Evolutionary conservation across 1,140 invertebrate genomes (phyloP).

Genomic region (Aethina tumida): DNA sequence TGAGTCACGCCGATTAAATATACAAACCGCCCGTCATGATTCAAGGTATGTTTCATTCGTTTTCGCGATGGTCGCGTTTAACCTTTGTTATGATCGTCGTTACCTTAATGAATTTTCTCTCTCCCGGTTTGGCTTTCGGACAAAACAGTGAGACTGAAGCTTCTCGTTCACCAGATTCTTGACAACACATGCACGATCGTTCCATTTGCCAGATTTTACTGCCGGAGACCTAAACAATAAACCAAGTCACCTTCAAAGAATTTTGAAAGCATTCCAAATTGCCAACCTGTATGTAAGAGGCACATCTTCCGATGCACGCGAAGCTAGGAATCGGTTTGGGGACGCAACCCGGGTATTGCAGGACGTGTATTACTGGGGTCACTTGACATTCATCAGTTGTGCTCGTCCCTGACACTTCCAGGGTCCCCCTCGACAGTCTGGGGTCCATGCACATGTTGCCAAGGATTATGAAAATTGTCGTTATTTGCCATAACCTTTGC

Average conservation of each 20-base stretch:
- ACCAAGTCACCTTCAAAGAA: constrained; percentile 2
- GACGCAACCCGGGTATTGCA: constrained; percentile 85
- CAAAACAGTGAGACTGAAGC: constrained; percentile 80
- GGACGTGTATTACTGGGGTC: constrained; percentile 82
- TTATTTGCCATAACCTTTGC: constrained; percentile 16
- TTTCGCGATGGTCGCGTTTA: too few species aligned
- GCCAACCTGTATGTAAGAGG: constrained; percentile 79
- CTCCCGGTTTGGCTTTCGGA: constrained; percentile 76
- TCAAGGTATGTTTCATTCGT: too few species aligned
- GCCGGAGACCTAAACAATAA: constrained; percentile 66
- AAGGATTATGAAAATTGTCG: constrained; percentile 22
- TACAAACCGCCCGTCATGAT: too few species aligned
- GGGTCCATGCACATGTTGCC: constrained; percentile 31
- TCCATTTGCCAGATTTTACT: constrained; percentile 96
- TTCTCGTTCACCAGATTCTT: constrained; percentile 86
- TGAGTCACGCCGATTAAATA: too few species aligned
- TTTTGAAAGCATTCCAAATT: constrained; percentile 2
- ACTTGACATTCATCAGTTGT: constrained; percentile 77
- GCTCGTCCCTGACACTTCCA: constrained; percentile 32
- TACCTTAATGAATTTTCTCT: constrained; percentile 78
- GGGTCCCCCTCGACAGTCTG: constrained; percentile 18
- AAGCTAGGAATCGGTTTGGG: constrained; percentile 90
- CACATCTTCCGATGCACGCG: constrained; percentile 82
- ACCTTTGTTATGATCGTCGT: background rate
- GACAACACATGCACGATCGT: constrained; percentile 87